Evolutionary conservation across 2,113 vertebrate species (phyloP).

Genomic region (Fregetta grallaria): DNA sequence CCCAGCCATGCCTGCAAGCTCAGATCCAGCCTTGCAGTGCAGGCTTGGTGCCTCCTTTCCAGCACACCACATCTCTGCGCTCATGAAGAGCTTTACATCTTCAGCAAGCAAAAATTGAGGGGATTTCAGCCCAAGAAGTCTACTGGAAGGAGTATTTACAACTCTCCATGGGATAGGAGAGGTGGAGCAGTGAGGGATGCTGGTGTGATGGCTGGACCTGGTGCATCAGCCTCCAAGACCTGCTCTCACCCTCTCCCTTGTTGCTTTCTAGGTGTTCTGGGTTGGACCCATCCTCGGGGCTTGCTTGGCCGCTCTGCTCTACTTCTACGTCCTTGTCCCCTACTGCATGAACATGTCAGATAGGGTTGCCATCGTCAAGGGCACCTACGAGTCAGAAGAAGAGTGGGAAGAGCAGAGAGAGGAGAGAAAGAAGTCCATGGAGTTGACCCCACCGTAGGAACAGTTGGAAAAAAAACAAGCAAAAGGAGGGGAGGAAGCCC

Average conservation of each 20-base stretch:
- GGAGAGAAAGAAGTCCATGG: constrained; percentile 77
- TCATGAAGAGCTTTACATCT: neutral
- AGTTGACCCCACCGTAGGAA: constrained; percentile 67
- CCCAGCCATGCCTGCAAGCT: neutral
- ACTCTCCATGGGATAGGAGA: accelerated
- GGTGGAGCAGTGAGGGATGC: neutral
- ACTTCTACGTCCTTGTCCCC: constrained; percentile 81
- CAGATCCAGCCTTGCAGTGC: neutral
- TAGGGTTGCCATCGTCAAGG: constrained; percentile 76
- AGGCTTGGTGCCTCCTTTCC: neutral
- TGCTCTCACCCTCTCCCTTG: neutral
- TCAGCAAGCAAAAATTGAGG: neutral
- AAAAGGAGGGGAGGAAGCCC: neutral
- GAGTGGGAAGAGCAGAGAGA: constrained; percentile 79
- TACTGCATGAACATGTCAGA: constrained; percentile 74
- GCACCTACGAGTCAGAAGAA: constrained; percentile 76
- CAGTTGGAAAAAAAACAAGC: neutral
- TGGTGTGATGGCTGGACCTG: neutral
- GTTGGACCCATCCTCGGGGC: constrained; percentile 80
- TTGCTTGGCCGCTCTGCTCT: constrained; percentile 74
- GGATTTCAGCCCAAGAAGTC: neutral
- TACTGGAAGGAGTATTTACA: accelerated
- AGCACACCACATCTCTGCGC: neutral
- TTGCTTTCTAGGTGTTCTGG: constrained; percentile 80
- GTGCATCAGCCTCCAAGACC: neutral